These are phyloP conservation scores for Peromyscus aztecus DNA, from an alignment of 2,797 vertebrate species.

Conservation along the genomic window DNA sequence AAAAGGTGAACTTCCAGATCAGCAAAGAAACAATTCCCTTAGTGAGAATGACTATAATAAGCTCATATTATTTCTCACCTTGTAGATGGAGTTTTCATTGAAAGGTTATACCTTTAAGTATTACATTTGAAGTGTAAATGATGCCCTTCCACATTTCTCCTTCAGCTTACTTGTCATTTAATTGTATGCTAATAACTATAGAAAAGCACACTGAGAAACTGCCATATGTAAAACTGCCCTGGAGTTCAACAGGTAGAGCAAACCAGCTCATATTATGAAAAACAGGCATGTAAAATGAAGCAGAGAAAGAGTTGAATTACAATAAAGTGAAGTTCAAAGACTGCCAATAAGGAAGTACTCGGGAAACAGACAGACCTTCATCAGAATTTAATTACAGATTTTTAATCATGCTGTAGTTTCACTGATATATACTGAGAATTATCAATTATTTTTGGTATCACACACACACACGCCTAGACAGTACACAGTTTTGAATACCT, in stretches of 20 bases:
- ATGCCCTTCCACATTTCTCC: slow-evolving; percentile 41
- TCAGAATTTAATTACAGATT: slow-evolving; percentile 7
- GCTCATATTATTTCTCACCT: slow-evolving; percentile 63
- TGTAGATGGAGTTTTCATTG: slow-evolving; percentile 41
- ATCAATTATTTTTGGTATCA: neutral
- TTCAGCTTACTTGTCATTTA: neutral
- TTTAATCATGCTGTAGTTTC: neutral
- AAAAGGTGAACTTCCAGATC: slow-evolving; percentile 53
- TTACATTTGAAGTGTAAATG: slow-evolving; percentile 33
- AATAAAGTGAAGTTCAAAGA: slow-evolving; percentile 35
- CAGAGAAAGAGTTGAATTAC: neutral
- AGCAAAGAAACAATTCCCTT: slow-evolving; percentile 66
- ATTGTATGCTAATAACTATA: slow-evolving; percentile 38
- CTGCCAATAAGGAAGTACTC: neutral
- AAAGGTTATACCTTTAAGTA: slow-evolving; percentile 57
- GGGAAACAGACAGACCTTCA: neutral
- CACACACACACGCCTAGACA: neutral
- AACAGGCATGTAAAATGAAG: neutral
- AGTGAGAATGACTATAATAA: slow-evolving; percentile 65
- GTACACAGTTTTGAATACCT: neutral
- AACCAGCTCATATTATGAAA: neutral
- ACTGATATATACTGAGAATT: neutral
- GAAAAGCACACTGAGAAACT: neutral
- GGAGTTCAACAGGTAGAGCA: neutral
- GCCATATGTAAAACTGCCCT: neutral